phyloP scores from a whole-genome alignment of 2,888 invertebrate species.

The Scaptomyza polygonia region DNA sequence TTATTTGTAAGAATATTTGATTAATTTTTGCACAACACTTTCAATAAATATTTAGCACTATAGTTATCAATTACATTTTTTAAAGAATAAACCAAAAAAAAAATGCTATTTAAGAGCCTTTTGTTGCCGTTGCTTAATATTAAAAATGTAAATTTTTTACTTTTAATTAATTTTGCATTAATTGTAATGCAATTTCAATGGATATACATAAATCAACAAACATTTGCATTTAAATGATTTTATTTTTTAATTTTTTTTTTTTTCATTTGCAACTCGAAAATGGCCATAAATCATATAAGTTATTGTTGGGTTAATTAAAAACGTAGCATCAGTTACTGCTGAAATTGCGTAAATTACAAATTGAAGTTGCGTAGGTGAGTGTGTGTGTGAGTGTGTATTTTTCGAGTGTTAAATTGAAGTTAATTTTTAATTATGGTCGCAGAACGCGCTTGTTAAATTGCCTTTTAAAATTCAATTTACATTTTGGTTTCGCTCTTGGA shows the following conservation, averaged over 20 bases:
- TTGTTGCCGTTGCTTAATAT: too few relatives aligned
- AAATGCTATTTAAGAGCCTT: too few relatives aligned
- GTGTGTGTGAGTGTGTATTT: neutral
- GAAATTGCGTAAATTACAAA: slow-evolving; percentile 58
- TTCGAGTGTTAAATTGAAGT: slow-evolving; percentile 74
- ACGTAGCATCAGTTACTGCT: slow-evolving; percentile 6
- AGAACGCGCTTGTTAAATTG: slow-evolving; percentile 70
- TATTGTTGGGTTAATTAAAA: slow-evolving; percentile 54
- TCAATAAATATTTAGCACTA: too few relatives aligned
- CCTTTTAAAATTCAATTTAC: slow-evolving; percentile 79
- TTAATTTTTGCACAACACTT: too few relatives aligned
- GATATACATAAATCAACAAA: slow-evolving; percentile 36
- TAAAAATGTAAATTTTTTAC: neutral
- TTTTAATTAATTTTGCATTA: slow-evolving; percentile 69
- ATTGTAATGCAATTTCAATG: slow-evolving; percentile 64
- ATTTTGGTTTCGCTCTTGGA: slow-evolving; percentile 62
- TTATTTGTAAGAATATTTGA: too few relatives aligned
- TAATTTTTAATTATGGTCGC: slow-evolving; percentile 74
- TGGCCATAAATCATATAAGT: slow-evolving; percentile 46
- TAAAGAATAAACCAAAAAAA: too few relatives aligned
- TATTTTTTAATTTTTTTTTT: neutral
- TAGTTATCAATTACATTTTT: too few relatives aligned
- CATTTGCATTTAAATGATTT: slow-evolving; percentile 33
- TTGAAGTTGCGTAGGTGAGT: slow-evolving; percentile 35
- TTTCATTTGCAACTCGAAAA: slow-evolving; percentile 35